These are phyloP conservation scores for Atractosteus spatula DNA, from an alignment of 2,113 vertebrate genomes.

Conservation along the genomic window DNA sequence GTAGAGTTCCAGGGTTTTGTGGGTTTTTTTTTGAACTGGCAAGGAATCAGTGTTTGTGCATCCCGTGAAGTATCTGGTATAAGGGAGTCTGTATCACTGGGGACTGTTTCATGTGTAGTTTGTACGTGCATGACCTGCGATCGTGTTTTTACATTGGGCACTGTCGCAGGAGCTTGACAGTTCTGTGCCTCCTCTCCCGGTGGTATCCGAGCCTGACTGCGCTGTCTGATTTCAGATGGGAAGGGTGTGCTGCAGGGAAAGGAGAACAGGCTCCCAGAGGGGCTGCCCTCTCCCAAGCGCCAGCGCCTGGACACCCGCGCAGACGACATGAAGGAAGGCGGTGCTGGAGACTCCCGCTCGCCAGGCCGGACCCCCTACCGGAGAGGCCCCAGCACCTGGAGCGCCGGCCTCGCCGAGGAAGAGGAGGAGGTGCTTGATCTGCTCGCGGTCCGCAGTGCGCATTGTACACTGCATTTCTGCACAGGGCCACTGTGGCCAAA, in stretches of 20 bases:
- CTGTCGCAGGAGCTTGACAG: not conserved
- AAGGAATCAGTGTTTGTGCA: no score
- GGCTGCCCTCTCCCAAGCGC: constrained; percentile 49
- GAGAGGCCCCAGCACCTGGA: not conserved
- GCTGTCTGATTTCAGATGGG: constrained; percentile 36
- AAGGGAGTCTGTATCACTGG: not conserved
- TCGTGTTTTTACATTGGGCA: not conserved
- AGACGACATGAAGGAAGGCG: constrained; percentile 49
- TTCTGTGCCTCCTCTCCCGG: not conserved
- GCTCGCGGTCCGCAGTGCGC: constrained; percentile 17
- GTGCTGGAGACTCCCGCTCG: not conserved
- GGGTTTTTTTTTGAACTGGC: no score
- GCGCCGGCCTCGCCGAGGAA: not conserved
- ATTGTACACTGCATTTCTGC: constrained; percentile 19
- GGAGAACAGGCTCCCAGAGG: constrained; percentile 44
- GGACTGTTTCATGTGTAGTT: not conserved
- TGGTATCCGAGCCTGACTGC: constrained; percentile 5
- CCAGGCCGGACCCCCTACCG: constrained; percentile 27
- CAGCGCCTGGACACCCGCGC: constrained; percentile 36
- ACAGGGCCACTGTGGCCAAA: not conserved
- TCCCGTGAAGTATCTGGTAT: no score
- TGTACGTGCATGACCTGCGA: not conserved
- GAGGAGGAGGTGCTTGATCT: constrained; percentile 46
- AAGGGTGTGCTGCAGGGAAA: constrained; percentile 35
- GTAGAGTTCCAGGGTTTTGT: no score